A percentile compares a stretch with the other conserved stretches of the same genome.
phyloP scores from a whole-genome alignment of 1,140 invertebrate genomes.

The Bombus confusus region DNA sequence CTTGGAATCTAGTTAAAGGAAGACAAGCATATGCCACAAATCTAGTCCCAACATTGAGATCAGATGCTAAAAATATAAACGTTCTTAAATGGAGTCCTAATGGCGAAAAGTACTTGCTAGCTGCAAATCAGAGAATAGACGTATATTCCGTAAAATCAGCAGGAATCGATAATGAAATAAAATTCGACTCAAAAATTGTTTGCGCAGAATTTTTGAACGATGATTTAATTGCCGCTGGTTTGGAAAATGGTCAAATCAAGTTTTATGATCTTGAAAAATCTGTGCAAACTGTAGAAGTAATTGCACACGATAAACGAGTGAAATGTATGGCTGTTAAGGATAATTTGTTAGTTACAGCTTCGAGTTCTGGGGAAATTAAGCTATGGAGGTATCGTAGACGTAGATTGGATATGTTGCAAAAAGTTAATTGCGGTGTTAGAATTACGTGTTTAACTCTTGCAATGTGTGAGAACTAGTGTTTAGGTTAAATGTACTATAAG shows the following conservation, averaged over 20 bases:
- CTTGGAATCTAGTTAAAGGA: constrained; percentile 97
- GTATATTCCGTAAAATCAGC: constrained; percentile 90
- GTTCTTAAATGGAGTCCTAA: constrained; percentile 86
- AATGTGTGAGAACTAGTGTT: constrained; percentile 44
- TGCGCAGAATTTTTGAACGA: constrained; percentile 86
- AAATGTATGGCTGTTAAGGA: constrained; percentile 85
- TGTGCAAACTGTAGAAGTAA: constrained; percentile 80
- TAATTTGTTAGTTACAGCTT: constrained; percentile 85
- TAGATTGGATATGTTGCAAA: constrained; percentile 77
- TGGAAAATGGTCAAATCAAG: constrained; percentile 88
- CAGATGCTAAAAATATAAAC: constrained; percentile 81
- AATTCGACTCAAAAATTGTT: constrained; percentile 85
- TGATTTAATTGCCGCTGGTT: constrained; percentile 85
- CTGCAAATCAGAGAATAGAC: constrained; percentile 87
- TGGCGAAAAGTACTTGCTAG: constrained; percentile 89
- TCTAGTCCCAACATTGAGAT: constrained; percentile 85
- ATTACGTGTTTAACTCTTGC: constrained; percentile 78
- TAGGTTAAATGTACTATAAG: not conserved
- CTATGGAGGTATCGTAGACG: constrained; percentile 85
- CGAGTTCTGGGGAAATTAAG: constrained; percentile 91
- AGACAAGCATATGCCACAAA: constrained; percentile 94
- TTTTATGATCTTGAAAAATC: constrained; percentile 84
- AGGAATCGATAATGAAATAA: constrained; percentile 84
- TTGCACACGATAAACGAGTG: constrained; percentile 86
- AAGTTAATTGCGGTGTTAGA: constrained; percentile 74